These are phyloP conservation scores for Acanthurus tractus DNA, from an alignment of 2,797 vertebrate species.

Conservation along the genomic window DNA sequence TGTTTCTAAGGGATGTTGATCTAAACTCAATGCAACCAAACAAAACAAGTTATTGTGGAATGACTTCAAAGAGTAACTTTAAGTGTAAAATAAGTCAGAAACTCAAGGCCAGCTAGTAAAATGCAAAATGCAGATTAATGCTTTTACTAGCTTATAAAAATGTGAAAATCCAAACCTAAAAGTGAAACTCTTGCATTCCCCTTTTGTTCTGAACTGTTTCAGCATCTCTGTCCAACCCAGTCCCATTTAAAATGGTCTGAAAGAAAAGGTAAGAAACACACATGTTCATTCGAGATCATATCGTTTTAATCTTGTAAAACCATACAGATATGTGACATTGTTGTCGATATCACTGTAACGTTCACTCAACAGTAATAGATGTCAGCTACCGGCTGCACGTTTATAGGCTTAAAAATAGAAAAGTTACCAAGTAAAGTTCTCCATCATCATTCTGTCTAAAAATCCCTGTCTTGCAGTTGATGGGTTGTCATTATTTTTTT, in stretches of 20 bases:
- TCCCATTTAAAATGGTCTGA: not conserved
- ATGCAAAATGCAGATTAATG: not conserved
- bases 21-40: slow-evolving; percentile 9
- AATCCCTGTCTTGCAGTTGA: not conserved
- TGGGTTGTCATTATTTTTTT: not conserved
- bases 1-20: not conserved
- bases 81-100: too few relatives aligned
- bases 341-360: not conserved
- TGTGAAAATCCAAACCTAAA: not conserved
- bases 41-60: not conserved
- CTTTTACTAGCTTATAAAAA: not conserved
- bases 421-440: not conserved
- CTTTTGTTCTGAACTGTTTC: not conserved
- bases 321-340: too few relatives aligned
- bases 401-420: not conserved
- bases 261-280: not conserved
- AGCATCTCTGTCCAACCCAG: not conserved
- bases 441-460: not conserved
- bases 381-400: not conserved
- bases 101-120: not conserved
- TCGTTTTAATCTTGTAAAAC: not conserved
- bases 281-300: not conserved
- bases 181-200: not conserved
- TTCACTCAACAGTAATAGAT: not conserved
- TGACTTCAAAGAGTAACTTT: not conserved